Conservation (phyloP, 2,113 vertebrate genomes). For the Falco punctatus region DNA sequence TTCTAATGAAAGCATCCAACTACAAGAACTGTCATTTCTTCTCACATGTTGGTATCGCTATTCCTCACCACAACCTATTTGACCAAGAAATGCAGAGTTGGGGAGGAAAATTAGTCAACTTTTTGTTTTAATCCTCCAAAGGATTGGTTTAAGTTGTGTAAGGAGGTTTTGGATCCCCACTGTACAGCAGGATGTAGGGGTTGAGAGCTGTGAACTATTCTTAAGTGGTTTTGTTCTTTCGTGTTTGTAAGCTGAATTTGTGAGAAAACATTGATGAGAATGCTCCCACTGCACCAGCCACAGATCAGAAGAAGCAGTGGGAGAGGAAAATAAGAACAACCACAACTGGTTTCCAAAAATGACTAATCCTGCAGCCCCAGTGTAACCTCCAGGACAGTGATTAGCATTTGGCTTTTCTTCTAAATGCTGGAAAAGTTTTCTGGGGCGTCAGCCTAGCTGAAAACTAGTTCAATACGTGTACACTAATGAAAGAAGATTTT, state of each 20-base stretch:
- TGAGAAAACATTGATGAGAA: slow-evolving; percentile 54
- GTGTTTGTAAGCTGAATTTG: slow-evolving; percentile 45
- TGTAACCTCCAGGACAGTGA: slow-evolving; percentile 42
- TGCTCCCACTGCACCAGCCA: slow-evolving; percentile 38
- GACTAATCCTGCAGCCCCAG: slow-evolving; percentile 25
- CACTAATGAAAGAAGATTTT: background rate
- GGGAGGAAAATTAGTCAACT: background rate
- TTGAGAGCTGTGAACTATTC: slow-evolving; percentile 27
- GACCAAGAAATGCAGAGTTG: background rate
- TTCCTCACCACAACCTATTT: background rate
- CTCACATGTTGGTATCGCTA: background rate
- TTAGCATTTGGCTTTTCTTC: slow-evolving; percentile 24
- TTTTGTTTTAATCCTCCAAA: background rate
- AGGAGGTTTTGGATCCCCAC: slow-evolving; percentile 11
- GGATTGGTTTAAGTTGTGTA: background rate
- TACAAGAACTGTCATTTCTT: background rate
- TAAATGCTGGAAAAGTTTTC: slow-evolving; percentile 24
- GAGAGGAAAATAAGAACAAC: slow-evolving; percentile 54
- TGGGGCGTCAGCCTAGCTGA: slow-evolving; percentile 9
- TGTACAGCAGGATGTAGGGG: background rate
- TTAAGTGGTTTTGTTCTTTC: slow-evolving; percentile 32
- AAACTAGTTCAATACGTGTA: background rate
- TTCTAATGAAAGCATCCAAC: background rate
- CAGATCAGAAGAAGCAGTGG: slow-evolving; percentile 47
- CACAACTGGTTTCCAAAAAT: slow-evolving; percentile 49